Evolutionary conservation across 2,797 vertebrate genomes (phyloP).

Genomic region (Mastacembelus armatus): DNA sequence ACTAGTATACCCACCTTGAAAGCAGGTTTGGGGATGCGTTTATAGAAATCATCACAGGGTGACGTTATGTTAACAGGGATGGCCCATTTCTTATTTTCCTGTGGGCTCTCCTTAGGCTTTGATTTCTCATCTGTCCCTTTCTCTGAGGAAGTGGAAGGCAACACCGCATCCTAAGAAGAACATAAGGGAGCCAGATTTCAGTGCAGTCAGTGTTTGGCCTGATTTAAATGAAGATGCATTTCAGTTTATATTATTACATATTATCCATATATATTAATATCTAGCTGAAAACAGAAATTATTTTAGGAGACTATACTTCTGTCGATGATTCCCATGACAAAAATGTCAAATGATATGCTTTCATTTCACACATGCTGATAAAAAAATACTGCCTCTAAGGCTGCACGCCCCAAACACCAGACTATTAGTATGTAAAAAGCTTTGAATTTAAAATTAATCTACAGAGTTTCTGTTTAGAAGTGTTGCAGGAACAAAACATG

Average conservation of each 20-base stretch:
- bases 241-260: background rate
- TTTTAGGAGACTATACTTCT: too few relatives aligned
- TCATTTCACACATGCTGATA: too few relatives aligned
- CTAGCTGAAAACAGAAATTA: too few relatives aligned
- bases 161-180: constrained; percentile 68
- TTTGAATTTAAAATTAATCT: too few relatives aligned
- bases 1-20: constrained; percentile 72
- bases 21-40: constrained; percentile 89
- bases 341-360: too few relatives aligned
- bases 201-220: background rate
- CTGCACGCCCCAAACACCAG: too few relatives aligned
- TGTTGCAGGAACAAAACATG: too few relatives aligned
- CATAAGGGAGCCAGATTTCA: constrained; percentile 12
- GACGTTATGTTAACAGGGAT: constrained; percentile 86
- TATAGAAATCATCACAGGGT: constrained; percentile 91
- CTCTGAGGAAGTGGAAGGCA: constrained; percentile 40
- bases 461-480: too few relatives aligned
- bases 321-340: too few relatives aligned
- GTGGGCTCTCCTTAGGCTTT: constrained; percentile 59
- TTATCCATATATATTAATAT: too few relatives aligned
- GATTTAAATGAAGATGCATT: background rate
- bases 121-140: constrained; percentile 68
- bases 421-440: too few relatives aligned
- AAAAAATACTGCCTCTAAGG: too few relatives aligned
- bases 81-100: constrained; percentile 89